Evolutionary conservation across 2,888 invertebrate genomes (phyloP).

Genomic region (Didymodactylos carnosus): DNA sequence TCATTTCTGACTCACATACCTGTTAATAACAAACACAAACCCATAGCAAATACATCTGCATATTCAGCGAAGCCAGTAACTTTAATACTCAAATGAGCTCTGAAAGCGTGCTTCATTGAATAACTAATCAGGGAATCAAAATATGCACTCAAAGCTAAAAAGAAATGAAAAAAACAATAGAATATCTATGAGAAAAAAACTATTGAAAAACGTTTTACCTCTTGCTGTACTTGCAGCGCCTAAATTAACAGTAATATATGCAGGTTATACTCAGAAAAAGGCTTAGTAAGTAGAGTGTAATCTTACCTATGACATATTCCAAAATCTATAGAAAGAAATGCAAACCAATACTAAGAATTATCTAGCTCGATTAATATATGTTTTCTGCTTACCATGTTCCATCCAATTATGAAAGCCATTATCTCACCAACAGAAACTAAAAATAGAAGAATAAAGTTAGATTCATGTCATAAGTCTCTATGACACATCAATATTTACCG

Average conservation of each 20-base stretch:
- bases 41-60: conserved; percentile 11
- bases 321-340: neutral
- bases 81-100: neutral
- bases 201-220: no score
- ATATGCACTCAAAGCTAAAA: conserved; percentile 5
- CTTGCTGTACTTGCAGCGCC: neutral
- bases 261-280: no score
- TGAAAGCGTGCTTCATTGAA: neutral
- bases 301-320: neutral
- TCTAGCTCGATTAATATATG: neutral
- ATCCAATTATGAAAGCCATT: conserved; percentile 65
- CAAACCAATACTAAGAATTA: neutral
- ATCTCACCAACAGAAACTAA: conserved; percentile 76
- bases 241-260: neutral
- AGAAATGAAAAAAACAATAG: no score
- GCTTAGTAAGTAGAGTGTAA: no score
- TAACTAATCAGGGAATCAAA: neutral
- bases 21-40: conserved; percentile 4
- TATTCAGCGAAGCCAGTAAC: neutral
- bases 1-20: neutral
- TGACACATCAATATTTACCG: no score
- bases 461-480: no score
- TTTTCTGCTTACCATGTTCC: conserved; percentile 56
- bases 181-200: no score
- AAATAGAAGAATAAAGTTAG: no score